Evolutionary conservation across 2,113 vertebrate genomes (phyloP).

Genomic region (Lagenorhynchus albirostris): DNA sequence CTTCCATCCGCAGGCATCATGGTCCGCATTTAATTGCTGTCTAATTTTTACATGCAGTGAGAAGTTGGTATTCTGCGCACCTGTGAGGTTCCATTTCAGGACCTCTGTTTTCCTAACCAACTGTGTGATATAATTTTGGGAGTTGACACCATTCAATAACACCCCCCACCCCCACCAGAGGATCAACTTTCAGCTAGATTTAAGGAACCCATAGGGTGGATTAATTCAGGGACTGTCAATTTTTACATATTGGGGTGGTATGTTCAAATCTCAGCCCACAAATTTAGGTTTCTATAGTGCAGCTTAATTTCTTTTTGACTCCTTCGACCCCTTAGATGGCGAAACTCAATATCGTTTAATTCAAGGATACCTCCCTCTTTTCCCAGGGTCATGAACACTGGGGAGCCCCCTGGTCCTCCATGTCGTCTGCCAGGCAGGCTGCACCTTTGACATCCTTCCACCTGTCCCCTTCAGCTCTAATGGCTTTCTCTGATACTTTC

Average conservation of each 20-base stretch:
- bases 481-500: neutral
- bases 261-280: neutral
- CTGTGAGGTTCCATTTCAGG: conserved; percentile 44
- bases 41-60: conserved; percentile 62
- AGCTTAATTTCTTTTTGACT: neutral
- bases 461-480: neutral
- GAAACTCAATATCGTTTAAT: neutral
- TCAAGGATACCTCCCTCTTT: neutral
- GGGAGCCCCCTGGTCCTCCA: neutral
- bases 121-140: neutral
- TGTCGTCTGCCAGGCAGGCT: neutral
- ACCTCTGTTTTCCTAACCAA: conserved; percentile 14
- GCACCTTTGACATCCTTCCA: neutral
- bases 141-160: neutral
- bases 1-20: conserved; percentile 22
- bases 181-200: neutral
- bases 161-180: neutral
- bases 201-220: neutral
- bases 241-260: neutral
- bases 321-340: neutral
- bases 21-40: conserved; percentile 63
- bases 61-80: conserved; percentile 55
- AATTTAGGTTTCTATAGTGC: neutral
- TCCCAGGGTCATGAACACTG: neutral
- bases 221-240: neutral